Conservation (phyloP, 2,888 invertebrate genomes). For the Sinhomidia bicolor region DNA sequence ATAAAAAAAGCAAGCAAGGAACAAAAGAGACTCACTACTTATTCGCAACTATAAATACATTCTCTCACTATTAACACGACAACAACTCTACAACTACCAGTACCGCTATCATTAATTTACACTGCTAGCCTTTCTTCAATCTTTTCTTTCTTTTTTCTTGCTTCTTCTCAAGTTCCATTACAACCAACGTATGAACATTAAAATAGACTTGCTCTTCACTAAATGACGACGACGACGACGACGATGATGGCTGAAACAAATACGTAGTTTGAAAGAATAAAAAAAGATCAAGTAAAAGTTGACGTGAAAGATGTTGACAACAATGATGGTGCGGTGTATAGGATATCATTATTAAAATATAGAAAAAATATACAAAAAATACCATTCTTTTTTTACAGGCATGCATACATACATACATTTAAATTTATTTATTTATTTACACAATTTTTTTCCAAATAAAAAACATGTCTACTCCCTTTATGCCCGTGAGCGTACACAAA, state of each 20-base stretch:
- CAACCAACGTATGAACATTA: conserved; percentile 25
- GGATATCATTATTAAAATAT: no score
- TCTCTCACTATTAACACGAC: no score
- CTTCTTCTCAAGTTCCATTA: conserved; percentile 35
- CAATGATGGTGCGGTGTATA: no score
- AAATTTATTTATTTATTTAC: no score
- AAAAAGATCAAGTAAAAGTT: conserved; percentile 28
- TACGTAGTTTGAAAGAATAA: conserved; percentile 10
- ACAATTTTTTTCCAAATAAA: no score
- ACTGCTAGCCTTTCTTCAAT: background rate
- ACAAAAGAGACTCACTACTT: background rate
- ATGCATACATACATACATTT: background rate
- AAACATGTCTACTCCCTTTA: background rate
- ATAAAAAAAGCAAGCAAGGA: background rate
- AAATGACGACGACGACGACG: background rate
- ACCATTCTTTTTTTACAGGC: no score
- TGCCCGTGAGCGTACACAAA: conserved; percentile 26
- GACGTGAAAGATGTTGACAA: no score
- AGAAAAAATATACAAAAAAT: no score
- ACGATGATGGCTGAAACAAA: conserved; percentile 38
- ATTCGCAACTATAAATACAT: background rate
- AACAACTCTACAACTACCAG: background rate
- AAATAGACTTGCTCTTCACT: background rate
- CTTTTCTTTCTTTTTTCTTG: background rate
- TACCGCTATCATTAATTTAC: background rate